Evolutionary conservation across 2,797 vertebrate genomes (phyloP).

Genomic region (Poeciliopsis presidionis): DNA sequence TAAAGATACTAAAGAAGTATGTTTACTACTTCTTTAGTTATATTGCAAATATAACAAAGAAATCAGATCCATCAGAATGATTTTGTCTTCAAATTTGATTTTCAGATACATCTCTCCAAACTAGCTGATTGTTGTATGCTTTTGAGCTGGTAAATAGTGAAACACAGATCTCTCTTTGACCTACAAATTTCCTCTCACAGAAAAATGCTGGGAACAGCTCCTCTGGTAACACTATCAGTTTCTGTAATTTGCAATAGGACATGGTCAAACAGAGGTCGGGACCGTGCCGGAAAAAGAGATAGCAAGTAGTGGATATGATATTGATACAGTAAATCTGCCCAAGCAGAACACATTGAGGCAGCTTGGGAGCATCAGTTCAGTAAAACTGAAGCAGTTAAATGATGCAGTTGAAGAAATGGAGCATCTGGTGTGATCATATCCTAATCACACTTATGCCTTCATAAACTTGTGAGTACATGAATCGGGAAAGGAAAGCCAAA

Average conservation of each 20-base stretch:
- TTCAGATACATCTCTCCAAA: slow-evolving; percentile 50
- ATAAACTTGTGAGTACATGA: slow-evolving; percentile 14
- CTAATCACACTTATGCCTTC: slow-evolving; percentile 5
- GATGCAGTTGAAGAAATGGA: slow-evolving; percentile 7
- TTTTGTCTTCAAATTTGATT: slow-evolving; percentile 42
- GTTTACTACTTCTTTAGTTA: too few relatives aligned
- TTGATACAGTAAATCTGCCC: slow-evolving; percentile 25
- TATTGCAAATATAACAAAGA: slow-evolving; percentile 27
- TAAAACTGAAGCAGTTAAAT: slow-evolving; percentile 3
- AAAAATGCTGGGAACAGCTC: slow-evolving; percentile 18
- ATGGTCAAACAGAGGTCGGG: slow-evolving; percentile 26
- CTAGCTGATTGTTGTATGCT: slow-evolving; percentile 55
- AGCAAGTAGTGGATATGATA: slow-evolving; percentile 15
- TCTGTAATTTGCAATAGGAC: slow-evolving; percentile 7
- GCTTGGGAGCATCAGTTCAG: slow-evolving; percentile 5
- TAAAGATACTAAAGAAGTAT: too few relatives aligned
- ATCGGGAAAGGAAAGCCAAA: slow-evolving; percentile 37
- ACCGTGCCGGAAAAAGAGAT: slow-evolving; percentile 10
- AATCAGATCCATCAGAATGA: slow-evolving; percentile 31
- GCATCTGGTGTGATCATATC: background rate
- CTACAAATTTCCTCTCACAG: slow-evolving; percentile 17
- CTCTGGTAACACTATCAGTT: slow-evolving; percentile 25
- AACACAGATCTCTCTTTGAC: slow-evolving; percentile 39
- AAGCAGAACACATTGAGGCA: slow-evolving; percentile 10
- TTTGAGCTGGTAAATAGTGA: slow-evolving; percentile 52